These are phyloP conservation scores for Stenoptilia bipunctidactyla DNA, from an alignment of 2,888 invertebrate genomes.

Conservation along the genomic window DNA sequence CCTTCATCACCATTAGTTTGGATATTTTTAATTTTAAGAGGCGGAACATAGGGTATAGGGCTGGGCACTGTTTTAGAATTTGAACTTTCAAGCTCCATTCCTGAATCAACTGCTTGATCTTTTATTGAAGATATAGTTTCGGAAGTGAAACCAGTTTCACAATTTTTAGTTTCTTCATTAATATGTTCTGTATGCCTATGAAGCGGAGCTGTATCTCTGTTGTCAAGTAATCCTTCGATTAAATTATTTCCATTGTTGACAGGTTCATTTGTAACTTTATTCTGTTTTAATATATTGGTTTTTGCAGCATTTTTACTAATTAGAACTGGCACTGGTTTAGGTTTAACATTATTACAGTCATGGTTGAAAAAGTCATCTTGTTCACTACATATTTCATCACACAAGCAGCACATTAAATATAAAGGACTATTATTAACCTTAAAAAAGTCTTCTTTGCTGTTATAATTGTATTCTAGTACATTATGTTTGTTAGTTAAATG, in stretches of 20 bases:
- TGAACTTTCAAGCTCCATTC: conserved; percentile 34
- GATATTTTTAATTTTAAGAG: background rate
- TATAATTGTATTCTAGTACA: conserved; percentile 78
- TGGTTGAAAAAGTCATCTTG: conserved; percentile 83
- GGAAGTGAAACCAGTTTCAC: conserved; percentile 38
- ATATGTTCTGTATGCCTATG: no score
- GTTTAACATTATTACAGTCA: conserved; percentile 72
- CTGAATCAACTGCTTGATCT: conserved; percentile 36
- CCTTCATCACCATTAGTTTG: conserved; percentile 49
- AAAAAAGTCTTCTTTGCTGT: conserved; percentile 77
- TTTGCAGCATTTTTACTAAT: conserved; percentile 55
- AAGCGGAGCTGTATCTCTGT: conserved; percentile 15
- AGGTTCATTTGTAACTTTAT: conserved; percentile 32
- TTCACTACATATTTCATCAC: conserved; percentile 83
- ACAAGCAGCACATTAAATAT: conserved; percentile 84
- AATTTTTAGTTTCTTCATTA: background rate
- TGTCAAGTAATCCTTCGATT: conserved; percentile 33
- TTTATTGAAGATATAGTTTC: conserved; percentile 33
- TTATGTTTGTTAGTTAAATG: conserved; percentile 85
- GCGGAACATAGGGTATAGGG: conserved; percentile 24
- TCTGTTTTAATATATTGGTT: conserved; percentile 37
- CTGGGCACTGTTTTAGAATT: conserved; percentile 28
- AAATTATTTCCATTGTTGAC: conserved; percentile 25
- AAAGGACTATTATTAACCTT: conserved; percentile 76
- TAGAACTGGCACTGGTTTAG: conserved; percentile 61